A percentile compares a stretch with the other conserved stretches of the same genome.
Conservation (phyloP, 2,888 invertebrate species). For the Perithous albicinctus region DNA sequence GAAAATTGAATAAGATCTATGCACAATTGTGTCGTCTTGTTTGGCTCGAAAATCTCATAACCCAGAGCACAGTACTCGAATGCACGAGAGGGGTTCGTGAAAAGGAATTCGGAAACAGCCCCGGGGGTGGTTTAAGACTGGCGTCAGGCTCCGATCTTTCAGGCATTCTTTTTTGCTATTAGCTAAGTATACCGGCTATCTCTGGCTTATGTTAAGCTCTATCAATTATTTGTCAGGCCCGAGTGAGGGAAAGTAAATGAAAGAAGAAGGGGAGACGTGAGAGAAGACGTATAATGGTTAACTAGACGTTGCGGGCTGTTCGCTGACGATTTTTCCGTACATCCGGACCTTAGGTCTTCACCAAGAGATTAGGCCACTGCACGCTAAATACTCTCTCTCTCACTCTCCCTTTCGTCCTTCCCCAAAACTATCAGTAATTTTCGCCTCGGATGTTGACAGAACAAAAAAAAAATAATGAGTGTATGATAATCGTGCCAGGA, state of each 20-base stretch:
- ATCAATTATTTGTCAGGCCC: constrained; percentile 81
- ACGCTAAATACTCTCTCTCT: constrained; percentile 6
- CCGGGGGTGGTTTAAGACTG: constrained; percentile 17
- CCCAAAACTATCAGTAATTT: not conserved
- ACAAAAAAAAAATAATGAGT: not conserved
- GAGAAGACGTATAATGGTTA: not conserved
- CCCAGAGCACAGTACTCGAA: not conserved
- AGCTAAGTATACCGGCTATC: constrained; percentile 80
- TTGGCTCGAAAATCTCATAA: not conserved
- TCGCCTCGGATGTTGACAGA: not conserved
- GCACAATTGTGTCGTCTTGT: not conserved
- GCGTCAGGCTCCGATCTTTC: constrained; percentile 28
- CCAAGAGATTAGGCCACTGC: not conserved
- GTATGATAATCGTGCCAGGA: not conserved
- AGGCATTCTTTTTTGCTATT: constrained; percentile 79
- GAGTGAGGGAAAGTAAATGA: constrained; percentile 24
- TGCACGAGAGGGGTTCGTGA: constrained; percentile 4
- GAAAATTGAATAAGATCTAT: constrained; percentile 1
- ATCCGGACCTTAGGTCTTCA: not conserved
- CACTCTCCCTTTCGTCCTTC: not conserved
- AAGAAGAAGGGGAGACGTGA: not conserved
- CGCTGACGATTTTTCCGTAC: constrained; percentile 1
- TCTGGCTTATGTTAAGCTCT: constrained; percentile 83
- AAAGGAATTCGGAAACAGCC: constrained; percentile 41
- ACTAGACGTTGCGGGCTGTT: constrained; percentile 1